phyloP scores from a whole-genome alignment of 2,888 invertebrate genomes.

The Lathronympha strigana region DNA sequence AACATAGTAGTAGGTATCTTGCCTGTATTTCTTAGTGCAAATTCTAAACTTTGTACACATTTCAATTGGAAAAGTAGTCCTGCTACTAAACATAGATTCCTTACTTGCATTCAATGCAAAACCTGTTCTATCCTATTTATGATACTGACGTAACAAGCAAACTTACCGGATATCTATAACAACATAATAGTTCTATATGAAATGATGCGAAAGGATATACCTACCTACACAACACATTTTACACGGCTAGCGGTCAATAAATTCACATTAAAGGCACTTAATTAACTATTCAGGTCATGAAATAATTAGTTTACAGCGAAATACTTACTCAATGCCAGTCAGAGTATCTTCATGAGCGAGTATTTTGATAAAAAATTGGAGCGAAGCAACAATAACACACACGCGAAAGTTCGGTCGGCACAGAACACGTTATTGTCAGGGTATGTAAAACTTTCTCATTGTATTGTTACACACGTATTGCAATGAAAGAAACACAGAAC shows the following conservation, averaged over 20 bases:
- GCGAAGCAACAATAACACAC: conserved; percentile 12
- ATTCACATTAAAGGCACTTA: conserved; percentile 9
- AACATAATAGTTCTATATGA: conserved; percentile 1
- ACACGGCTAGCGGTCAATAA: conserved; percentile 1
- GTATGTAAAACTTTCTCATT: conserved; percentile 26
- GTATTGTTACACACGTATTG: conserved; percentile 4
- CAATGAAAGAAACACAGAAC: conserved; percentile 29
- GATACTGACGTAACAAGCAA: conserved; percentile 36
- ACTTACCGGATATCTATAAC: conserved; percentile 24
- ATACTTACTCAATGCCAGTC: conserved; percentile 39
- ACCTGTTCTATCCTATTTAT: conserved; percentile 34
- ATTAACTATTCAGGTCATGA: conserved; percentile 26
- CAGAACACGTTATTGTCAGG: conserved; percentile 7
- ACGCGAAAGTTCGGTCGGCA: conserved; percentile 21
- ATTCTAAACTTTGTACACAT: neutral
- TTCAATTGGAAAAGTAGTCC: conserved; percentile 1
- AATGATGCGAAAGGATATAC: conserved; percentile 10
- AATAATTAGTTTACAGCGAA: conserved; percentile 22
- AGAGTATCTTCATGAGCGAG: conserved; percentile 28
- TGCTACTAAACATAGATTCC: conserved; percentile 5
- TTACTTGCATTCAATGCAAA: conserved; percentile 10
- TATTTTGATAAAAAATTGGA: conserved; percentile 26
- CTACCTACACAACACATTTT: neutral
- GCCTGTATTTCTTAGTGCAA: neutral
- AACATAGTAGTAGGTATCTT: neutral